Evolutionary conservation across 1,140 invertebrate species (phyloP).

Genomic region (Drosophila nasuta): DNA sequence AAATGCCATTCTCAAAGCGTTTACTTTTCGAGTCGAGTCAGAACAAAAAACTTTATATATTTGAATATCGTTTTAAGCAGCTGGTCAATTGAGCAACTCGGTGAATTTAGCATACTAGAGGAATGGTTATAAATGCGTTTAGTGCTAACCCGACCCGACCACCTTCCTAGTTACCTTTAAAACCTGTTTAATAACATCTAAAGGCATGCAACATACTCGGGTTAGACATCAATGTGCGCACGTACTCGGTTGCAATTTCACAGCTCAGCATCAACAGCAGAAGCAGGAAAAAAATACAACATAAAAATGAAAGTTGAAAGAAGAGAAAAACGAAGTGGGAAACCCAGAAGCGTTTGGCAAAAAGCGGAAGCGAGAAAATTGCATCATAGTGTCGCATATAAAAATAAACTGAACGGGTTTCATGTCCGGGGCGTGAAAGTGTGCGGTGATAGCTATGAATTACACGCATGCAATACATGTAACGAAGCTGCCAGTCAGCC

Average conservation of each 20-base stretch:
- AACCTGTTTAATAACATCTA: slow-evolving; percentile 47
- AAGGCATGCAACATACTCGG: slow-evolving; percentile 25
- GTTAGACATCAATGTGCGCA: slow-evolving; percentile 27
- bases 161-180: not conserved
- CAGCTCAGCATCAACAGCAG: slow-evolving; percentile 64
- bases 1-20: too few species aligned
- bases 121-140: slow-evolving; percentile 8
- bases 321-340: slow-evolving; percentile 10
- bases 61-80: slow-evolving; percentile 15
- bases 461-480: slow-evolving; percentile 71
- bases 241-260: slow-evolving; percentile 62
- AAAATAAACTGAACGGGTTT: slow-evolving; percentile 76
- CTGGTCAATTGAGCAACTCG: not conserved
- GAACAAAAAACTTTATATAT: too few species aligned
- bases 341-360: slow-evolving; percentile 36
- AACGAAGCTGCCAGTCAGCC: slow-evolving; percentile 29
- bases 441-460: slow-evolving; percentile 75
- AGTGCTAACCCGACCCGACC: not conserved
- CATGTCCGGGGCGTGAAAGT: slow-evolving; percentile 53
- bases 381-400: slow-evolving; percentile 80
- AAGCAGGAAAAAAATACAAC: not conserved
- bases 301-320: slow-evolving; percentile 20
- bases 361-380: slow-evolving; percentile 77
- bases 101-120: slow-evolving; percentile 4
- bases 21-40: too few species aligned